Evolutionary conservation across 2,888 invertebrate genomes (phyloP).

Genomic region (Leuctra nigra): DNA sequence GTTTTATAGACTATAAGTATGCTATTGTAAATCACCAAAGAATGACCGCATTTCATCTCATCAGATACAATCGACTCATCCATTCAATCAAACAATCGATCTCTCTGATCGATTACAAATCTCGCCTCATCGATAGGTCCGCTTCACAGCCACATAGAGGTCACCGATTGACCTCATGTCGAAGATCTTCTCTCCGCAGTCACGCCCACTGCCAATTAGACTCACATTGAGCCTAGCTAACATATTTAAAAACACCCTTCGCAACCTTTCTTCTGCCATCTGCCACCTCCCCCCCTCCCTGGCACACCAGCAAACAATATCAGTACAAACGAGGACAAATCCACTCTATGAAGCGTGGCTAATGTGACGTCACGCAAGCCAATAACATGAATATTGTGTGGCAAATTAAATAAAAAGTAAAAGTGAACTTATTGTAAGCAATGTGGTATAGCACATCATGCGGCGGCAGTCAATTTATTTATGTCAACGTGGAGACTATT

Average conservation of each 20-base stretch:
- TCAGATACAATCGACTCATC: neutral
- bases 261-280: constrained; percentile 3
- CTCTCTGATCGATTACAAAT: no score
- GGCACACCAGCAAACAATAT: constrained; percentile 4
- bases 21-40: no score
- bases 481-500: neutral
- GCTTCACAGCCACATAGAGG: neutral
- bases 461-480: constrained; percentile 14
- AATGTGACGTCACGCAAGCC: constrained; percentile 7
- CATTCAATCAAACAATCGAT: no score
- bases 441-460: neutral
- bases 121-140: no score
- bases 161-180: neutral
- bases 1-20: no score
- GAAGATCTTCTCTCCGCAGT: neutral
- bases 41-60: no score
- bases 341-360: constrained; percentile 1
- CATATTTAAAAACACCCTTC: neutral
- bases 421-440: constrained; percentile 11
- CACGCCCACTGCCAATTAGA: constrained; percentile 1
- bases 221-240: constrained; percentile 2
- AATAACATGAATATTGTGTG: constrained; percentile 13
- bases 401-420: constrained; percentile 15
- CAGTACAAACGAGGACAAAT: constrained; percentile 14
- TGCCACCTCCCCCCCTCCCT: constrained; percentile 2